Evolutionary conservation across 30 jellyfish, hydroid and myxozoan genomes (phyloP).

Genomic region (Cassiopea xamachana): DNA sequence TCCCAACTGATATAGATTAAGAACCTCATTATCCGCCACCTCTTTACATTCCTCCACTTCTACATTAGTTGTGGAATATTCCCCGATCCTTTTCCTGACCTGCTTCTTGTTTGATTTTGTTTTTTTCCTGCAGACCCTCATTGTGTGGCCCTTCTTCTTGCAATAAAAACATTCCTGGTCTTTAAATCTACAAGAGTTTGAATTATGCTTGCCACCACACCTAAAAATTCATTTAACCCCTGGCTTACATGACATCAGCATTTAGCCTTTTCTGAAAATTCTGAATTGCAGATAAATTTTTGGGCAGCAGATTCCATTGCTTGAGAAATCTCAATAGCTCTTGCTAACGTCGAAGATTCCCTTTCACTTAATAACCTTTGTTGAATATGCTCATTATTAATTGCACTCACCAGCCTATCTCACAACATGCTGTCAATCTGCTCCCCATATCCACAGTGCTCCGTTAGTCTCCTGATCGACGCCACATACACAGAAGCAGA

Average conservation of each 20-base stretch:
- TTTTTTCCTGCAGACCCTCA: neutral
- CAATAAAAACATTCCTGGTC: neutral
- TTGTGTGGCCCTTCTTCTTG: neutral
- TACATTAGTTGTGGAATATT: too few relatives aligned
- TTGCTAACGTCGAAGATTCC: neutral
- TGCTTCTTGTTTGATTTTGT: neutral
- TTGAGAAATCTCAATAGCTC: neutral
- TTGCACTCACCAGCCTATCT: neutral
- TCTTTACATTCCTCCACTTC: too few relatives aligned
- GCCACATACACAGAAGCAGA: neutral
- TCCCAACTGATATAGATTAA: neutral
- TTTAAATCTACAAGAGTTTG: neutral
- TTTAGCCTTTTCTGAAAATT: neutral
- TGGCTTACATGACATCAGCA: neutral
- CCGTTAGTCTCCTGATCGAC: neutral
- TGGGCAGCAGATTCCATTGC: neutral
- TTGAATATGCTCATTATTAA: neutral
- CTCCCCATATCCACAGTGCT: neutral
- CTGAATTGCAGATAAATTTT: neutral
- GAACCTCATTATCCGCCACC: neutral
- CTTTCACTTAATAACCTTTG: neutral
- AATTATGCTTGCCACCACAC: neutral
- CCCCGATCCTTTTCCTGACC: too few relatives aligned
- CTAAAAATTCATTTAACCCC: neutral
- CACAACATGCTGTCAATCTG: neutral